Base-by-base conservation (phyloP, 1,140 invertebrate species). In the Tetramorium alpestre region DNA sequence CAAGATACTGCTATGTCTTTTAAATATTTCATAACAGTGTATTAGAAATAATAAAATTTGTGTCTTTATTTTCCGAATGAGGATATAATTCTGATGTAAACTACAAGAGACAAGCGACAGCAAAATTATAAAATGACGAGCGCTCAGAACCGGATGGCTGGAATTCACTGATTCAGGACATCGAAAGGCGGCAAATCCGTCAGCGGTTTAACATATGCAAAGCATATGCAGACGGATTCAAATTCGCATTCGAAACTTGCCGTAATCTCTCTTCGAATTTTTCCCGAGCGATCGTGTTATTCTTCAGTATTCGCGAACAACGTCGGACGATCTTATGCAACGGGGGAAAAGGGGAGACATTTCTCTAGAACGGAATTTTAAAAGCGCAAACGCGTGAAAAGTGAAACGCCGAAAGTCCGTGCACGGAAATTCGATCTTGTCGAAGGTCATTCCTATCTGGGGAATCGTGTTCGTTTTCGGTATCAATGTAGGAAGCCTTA, bases 341-440 rank as follows among this genome's bases (percentile, higher is more conserved):
- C 2, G 11, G 16, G 4, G 54, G 56, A 58, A 72, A 51, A 51
- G 58, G 10, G 11, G 64, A 28, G 51, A 70, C 67, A 41, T 47
- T 76, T 3, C n/a, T 56, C n/a, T 33, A 72, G n/a, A 56, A 51
- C 1, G 18, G 2, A 51, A 58, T 41, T 75, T n/a, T 80, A 87
- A 56, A 80, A 72, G n/a, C 54, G 25, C 28, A 60, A 69, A 41
- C 25, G 18, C 4, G 41, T 67, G 67, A 75, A 85, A 89, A 85
- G 22, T 62, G 75, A 90, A 70, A 90, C 69, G 67, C 72, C 56
- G 80, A 76, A 89, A 89, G 58, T 44, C 11, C 64, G 47, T n/a
- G 47, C 41, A 13, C 18, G 49, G 75, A 85, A 90, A 90, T 85
- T 56, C 16, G 81, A 89, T 89, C 78, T 88, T 38, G 28, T 18